A percentile compares a stretch with the other conserved stretches of the same genome.
Conservation (phyloP, 2,888 invertebrate species). For the Prosopocoilus inquinatus region DNA sequence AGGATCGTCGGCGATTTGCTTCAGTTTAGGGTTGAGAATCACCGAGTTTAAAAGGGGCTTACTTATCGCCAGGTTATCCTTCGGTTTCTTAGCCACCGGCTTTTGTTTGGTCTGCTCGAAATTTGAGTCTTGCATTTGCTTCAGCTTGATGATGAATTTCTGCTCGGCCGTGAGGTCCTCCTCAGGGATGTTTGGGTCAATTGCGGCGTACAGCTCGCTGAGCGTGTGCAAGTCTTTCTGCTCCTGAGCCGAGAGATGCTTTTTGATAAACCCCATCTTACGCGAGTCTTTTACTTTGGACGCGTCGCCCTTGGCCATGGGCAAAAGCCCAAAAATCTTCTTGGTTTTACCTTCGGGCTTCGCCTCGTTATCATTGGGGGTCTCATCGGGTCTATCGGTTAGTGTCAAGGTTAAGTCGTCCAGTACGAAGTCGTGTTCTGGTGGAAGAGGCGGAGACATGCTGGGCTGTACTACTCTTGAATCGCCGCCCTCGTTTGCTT, state of each 20-base stretch:
- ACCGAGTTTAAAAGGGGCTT: slow-evolving; percentile 45
- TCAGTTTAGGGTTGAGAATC: slow-evolving; percentile 40
- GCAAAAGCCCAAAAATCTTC: not conserved
- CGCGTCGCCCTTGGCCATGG: no score
- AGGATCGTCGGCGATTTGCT: slow-evolving; percentile 38
- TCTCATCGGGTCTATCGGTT: not conserved
- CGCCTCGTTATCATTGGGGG: not conserved
- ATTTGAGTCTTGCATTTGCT: slow-evolving; percentile 36
- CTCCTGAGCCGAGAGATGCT: slow-evolving; percentile 38
- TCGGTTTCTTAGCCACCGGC: slow-evolving; percentile 40
- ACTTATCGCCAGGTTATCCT: slow-evolving; percentile 43
- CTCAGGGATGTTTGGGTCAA: slow-evolving; percentile 40
- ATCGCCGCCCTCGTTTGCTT: not conserved
- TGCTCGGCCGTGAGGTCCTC: slow-evolving; percentile 41
- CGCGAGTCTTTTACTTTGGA: no score
- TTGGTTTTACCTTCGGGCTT: not conserved
- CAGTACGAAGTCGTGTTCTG: no score
- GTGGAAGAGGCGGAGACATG: not conserved
- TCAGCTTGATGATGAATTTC: slow-evolving; percentile 39
- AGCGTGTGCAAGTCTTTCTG: slow-evolving; percentile 37
- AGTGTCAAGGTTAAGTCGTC: not conserved
- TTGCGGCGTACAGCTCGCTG: slow-evolving; percentile 38
- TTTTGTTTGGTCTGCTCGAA: slow-evolving; percentile 27
- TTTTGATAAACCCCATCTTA: slow-evolving; percentile 8
- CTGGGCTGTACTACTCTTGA: not conserved